Conservation (phyloP, 1,140 invertebrate species). For the Cherax quadricarinatus region DNA sequence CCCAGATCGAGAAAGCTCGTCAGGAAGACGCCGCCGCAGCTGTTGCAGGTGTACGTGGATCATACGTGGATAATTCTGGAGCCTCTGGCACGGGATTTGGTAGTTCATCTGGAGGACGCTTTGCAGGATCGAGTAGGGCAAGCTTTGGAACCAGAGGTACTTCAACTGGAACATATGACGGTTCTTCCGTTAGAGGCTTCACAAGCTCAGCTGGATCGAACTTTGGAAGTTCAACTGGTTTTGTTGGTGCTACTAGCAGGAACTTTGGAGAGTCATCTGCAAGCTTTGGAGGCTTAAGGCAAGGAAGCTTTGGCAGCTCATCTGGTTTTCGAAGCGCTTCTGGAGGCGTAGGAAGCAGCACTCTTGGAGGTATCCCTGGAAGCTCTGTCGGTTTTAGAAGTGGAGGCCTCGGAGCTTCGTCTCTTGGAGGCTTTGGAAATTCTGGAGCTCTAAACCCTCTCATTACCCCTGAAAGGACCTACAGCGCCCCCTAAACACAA, state of each 20-base stretch:
- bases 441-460: neutral
- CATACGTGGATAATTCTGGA: neutral
- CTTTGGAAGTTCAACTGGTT: neutral
- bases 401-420: too few species aligned
- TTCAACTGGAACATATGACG: neutral
- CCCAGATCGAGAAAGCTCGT: constrained; percentile 39
- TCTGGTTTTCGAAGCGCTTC: neutral
- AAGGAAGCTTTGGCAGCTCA: neutral
- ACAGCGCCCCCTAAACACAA: constrained; percentile 21
- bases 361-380: too few species aligned
- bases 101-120: neutral
- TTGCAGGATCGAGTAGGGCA: neutral
- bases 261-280: neutral
- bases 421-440: neutral
- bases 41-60: neutral
- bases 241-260: neutral
- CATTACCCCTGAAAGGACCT: constrained; percentile 27
- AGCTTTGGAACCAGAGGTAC: neutral
- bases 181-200: neutral
- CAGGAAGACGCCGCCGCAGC: constrained; percentile 20
- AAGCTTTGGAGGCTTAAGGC: neutral
- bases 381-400: too few species aligned
- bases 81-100: neutral
- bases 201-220: neutral
- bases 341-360: too few species aligned